Conservation (phyloP, 2,113 vertebrate species). For the Laticauda colubrina region DNA sequence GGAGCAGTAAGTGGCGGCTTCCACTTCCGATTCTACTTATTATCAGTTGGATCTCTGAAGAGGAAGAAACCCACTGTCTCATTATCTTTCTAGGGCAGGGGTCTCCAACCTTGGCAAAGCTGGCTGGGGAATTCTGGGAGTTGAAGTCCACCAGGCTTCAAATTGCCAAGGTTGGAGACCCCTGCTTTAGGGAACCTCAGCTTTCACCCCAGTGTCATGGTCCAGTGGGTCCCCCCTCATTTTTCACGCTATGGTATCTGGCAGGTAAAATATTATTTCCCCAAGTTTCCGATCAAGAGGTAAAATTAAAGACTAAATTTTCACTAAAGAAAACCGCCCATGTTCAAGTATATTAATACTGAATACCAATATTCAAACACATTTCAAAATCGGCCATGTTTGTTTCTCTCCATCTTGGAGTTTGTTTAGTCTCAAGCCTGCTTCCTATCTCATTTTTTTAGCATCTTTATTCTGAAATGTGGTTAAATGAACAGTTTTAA, state of each 20-base stretch:
- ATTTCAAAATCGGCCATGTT: not conserved
- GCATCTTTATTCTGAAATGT: not conserved
- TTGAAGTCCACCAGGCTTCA: too few species aligned
- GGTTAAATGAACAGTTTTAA: not conserved
- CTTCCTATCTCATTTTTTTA: not conserved
- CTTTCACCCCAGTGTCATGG: not conserved
- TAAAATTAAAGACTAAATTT: not conserved
- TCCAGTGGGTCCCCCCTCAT: not conserved
- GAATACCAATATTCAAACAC: too few species aligned
- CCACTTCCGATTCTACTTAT: not conserved
- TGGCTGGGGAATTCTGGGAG: too few species aligned
- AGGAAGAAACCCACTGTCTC: not conserved
- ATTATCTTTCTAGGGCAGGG: not conserved
- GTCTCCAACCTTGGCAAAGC: too few species aligned
- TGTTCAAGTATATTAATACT: not conserved
- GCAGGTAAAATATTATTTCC: not conserved
- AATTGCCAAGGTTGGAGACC: too few species aligned
- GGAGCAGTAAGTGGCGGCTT: not conserved
- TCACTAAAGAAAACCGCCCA: not conserved
- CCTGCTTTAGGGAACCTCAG: not conserved
- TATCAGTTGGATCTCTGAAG: not conserved
- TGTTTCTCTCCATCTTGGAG: not conserved
- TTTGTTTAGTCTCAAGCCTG: not conserved
- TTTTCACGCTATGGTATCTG: not conserved
- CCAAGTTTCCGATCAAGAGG: not conserved